Evolutionary conservation across 2,113 vertebrate genomes (phyloP).

Genomic region (Halichoeres trimaculatus): DNA sequence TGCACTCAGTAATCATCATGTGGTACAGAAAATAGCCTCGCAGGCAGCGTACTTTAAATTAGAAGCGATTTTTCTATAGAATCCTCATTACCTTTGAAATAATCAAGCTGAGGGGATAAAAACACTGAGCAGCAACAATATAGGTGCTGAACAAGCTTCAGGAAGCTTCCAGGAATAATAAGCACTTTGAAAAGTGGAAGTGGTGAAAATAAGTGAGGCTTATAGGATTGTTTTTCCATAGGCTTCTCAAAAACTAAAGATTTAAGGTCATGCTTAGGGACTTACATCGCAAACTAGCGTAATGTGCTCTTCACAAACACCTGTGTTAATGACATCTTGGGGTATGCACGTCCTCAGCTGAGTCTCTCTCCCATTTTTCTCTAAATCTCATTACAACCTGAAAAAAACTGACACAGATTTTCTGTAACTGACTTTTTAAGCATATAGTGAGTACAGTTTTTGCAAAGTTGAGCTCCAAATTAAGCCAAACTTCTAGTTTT

Average conservation of each 20-base stretch:
- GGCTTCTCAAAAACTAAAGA: not conserved
- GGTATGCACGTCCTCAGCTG: no score
- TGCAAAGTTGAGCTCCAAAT: no score
- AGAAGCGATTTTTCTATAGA: constrained; percentile 35
- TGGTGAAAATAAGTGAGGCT: not conserved
- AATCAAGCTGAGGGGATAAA: constrained; percentile 43
- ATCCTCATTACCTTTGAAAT: constrained; percentile 37
- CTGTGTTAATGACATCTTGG: no score
- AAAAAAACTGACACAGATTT: no score
- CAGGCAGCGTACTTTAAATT: constrained; percentile 32
- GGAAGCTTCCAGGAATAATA: constrained; percentile 1
- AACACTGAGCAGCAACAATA: constrained; percentile 1
- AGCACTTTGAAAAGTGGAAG: constrained; percentile 12
- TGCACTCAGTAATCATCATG: constrained; percentile 30
- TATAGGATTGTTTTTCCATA: not conserved
- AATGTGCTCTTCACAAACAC: no score
- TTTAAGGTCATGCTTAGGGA: not conserved
- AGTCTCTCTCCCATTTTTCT: no score
- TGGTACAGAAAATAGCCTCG: constrained; percentile 37
- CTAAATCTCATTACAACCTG: no score
- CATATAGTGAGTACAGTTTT: no score
- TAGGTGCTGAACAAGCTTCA: not conserved
- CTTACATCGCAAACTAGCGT: no score
- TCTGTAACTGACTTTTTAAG: no score
- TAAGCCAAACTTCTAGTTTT: no score